Conservation (phyloP, 2,888 invertebrate species). For the Onthophagus sagittarius region DNA sequence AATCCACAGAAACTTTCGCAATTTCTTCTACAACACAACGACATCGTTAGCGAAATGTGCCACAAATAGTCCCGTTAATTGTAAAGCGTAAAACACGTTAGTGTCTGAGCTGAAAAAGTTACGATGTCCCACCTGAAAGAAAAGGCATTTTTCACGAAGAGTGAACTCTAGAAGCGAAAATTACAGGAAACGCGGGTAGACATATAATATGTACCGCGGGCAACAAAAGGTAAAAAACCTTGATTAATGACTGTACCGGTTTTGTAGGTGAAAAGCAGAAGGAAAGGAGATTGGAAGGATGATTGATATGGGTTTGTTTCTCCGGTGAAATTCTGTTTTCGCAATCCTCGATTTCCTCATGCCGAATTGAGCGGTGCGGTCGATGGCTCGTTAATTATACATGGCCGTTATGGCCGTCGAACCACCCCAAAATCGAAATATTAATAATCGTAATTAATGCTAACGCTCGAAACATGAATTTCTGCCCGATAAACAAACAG, state of each 20-base stretch:
- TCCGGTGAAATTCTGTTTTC: background rate
- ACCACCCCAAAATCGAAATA: background rate
- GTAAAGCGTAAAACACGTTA: background rate
- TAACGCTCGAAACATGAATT: background rate
- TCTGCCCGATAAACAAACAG: background rate
- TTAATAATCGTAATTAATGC: background rate
- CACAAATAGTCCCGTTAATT: background rate
- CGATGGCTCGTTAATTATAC: background rate
- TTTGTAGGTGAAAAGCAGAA: constrained; percentile 9
- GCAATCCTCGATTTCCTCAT: background rate
- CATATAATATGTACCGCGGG: background rate
- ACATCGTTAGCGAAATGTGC: background rate
- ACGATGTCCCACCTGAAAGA: background rate
- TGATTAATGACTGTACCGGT: constrained; percentile 21
- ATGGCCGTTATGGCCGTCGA: background rate
- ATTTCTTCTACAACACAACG: background rate
- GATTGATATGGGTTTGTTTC: constrained; percentile 14
- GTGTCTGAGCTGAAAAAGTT: background rate
- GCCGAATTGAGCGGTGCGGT: background rate
- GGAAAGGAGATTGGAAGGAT: constrained; percentile 13
- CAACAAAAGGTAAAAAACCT: constrained; percentile 17
- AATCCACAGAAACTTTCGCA: background rate
- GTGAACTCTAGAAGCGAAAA: background rate
- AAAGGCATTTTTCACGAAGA: background rate
- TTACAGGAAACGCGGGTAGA: background rate